Conservation (phyloP, 92 coral and sea anemone species). For the Pocillopora grandis region DNA sequence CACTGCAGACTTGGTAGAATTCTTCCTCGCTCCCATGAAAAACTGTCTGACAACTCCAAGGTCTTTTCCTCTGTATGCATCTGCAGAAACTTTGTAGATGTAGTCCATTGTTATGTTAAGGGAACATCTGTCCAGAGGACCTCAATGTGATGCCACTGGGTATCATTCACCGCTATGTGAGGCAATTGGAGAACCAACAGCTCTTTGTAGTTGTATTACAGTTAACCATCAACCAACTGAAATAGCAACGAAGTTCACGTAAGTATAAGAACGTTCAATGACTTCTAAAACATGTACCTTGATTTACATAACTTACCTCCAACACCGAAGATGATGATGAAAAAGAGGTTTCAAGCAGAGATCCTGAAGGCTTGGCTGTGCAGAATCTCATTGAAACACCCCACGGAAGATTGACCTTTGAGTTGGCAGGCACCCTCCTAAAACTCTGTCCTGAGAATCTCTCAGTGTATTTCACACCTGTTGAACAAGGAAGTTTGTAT, state of each 20-base stretch:
- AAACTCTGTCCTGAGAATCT: slow-evolving; percentile 62
- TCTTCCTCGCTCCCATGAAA: slow-evolving; percentile 35
- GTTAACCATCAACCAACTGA: no score
- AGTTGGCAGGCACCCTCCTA: slow-evolving; percentile 13
- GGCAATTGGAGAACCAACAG: slow-evolving; percentile 49
- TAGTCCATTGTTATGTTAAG: slow-evolving; percentile 66
- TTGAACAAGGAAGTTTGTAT: no score
- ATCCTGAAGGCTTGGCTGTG: slow-evolving; percentile 67
- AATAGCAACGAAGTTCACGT: no score
- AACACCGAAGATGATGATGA: slow-evolving; percentile 44
- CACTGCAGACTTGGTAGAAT: slow-evolving; percentile 26
- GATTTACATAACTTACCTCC: slow-evolving; percentile 47
- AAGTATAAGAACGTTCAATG: no score
- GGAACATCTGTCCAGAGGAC: slow-evolving; percentile 68
- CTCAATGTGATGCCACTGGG: slow-evolving; percentile 89
- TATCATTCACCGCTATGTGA: slow-evolving; percentile 67
- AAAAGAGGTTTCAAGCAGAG: slow-evolving; percentile 65
- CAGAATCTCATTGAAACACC: slow-evolving; percentile 58
- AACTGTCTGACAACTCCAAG: slow-evolving; percentile 28
- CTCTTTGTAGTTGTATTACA: not conserved
- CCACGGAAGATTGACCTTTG: slow-evolving; percentile 24
- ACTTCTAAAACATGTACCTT: no score
- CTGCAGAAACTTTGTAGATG: slow-evolving; percentile 50
- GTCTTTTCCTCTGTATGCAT: slow-evolving; percentile 14
- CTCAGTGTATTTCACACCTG: slow-evolving; percentile 44